Base-by-base conservation (phyloP, 2,888 invertebrate genomes). In the Tetrapedia diversipes region DNA sequence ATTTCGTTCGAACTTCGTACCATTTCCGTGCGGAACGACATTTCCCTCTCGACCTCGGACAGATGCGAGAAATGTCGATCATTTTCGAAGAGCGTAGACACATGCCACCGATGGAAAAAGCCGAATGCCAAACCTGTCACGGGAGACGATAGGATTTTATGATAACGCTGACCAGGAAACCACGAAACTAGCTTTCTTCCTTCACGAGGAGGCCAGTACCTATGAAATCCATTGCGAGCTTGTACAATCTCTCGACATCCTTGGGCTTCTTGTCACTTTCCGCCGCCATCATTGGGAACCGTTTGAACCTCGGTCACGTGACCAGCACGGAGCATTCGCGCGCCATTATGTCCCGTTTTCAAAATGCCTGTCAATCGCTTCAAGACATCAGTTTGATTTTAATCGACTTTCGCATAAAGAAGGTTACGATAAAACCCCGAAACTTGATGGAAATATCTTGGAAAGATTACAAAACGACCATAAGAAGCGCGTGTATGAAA, bases 1-100 rank as follows among this genome's bases (percentile, higher is more conserved):
- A 57, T 43, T 65, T 60, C 16, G 22, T 54, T 47, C 8, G 6
- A 34, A 39, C 4, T 37, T 68, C 71, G 22, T 91, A 95, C 97
- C 95, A 97, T 96, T 92, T 98, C 98, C 1, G 97, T 96, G 1
- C 96, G 93, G 66, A 98, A 94, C 7, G 96, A 94, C 94, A 98
- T 95, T 92, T 98, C 98, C 54, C 97, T 92, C 88, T 98, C 97
- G 88, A 96, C 90, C 53, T 95, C 95, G 0, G 97, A 96, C 59
- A 98, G 92, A 89, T 96, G 95, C 0, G 96, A 96, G 92, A 98
- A 97, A 91, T 97, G 96, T 8, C 95, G 93, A 89, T 96, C 95
- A 90, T 95, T 96, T 92, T 98, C 98, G 91, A 97, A 97, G 82
- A 98, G 93, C 4, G 92, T 92, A 0, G 94, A 93, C 0, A 96